Percentiles rank a stretch among this genome's conserved stretches.
These are phyloP conservation scores for Agapostemon virescens DNA, from an alignment of 2,888 invertebrate species.

Conservation along the genomic window DNA sequence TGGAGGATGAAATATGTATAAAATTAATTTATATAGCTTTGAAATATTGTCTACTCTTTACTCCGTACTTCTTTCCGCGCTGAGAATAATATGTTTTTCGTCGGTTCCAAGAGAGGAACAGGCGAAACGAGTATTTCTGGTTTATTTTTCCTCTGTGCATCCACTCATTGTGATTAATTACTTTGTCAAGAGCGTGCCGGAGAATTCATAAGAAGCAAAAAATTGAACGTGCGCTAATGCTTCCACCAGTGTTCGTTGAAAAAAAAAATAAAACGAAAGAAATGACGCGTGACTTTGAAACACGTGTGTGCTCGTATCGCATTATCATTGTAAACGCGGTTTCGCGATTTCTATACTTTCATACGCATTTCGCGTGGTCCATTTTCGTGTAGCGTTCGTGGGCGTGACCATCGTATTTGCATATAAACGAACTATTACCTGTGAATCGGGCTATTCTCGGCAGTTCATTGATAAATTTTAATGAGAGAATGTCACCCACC, in stretches of 20 bases:
- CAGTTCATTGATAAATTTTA: conserved; percentile 58
- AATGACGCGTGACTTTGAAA: neutral
- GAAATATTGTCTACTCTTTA: neutral
- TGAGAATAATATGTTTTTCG: neutral
- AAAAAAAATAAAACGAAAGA: too few species aligned
- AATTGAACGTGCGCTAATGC: neutral
- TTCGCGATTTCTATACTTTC: conserved; percentile 60
- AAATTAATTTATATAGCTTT: neutral
- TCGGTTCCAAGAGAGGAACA: neutral
- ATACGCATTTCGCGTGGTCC: conserved; percentile 45
- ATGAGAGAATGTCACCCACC: conserved; percentile 51
- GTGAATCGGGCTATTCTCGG: conserved; percentile 58
- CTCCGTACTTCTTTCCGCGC: neutral
- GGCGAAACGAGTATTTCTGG: neutral
- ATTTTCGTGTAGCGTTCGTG: conserved; percentile 58
- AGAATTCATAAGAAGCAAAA: neutral
- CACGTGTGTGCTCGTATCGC: conserved; percentile 26
- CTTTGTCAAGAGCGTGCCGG: neutral
- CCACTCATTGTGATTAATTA: neutral
- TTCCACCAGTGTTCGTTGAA: neutral
- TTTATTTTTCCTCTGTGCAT: neutral
- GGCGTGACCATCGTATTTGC: conserved; percentile 70
- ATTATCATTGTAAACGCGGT: conserved; percentile 54
- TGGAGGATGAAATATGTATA: neutral
- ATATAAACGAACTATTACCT: conserved; percentile 75